Evolutionary conservation across 1,140 invertebrate species (phyloP).

Genomic region (Cephus cinctus): DNA sequence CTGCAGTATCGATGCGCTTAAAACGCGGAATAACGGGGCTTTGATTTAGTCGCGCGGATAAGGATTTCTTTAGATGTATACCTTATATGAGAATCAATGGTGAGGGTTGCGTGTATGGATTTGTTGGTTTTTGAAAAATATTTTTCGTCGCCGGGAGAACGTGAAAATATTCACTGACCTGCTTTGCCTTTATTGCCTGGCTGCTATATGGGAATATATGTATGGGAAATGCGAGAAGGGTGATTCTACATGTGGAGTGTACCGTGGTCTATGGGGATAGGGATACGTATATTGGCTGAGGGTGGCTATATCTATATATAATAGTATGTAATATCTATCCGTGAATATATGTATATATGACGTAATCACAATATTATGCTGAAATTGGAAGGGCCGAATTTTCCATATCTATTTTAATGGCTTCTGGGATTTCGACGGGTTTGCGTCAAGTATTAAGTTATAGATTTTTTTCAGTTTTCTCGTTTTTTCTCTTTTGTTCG

Average conservation of each 20-base stretch:
- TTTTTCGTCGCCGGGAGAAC: too few species aligned
- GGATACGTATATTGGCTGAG: slow-evolving; percentile 11
- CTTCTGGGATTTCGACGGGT: slow-evolving; percentile 46
- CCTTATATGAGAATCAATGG: too few species aligned
- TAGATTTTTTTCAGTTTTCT: neutral
- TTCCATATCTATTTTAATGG: slow-evolving; percentile 53
- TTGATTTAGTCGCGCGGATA: too few species aligned
- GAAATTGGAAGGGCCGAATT: slow-evolving; percentile 50
- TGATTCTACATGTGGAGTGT: slow-evolving; percentile 34
- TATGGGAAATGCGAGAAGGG: slow-evolving; percentile 31
- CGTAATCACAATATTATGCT: slow-evolving; percentile 55
- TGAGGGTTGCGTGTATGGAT: too few species aligned
- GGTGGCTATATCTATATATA: neutral
- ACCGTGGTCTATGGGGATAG: slow-evolving; percentile 29
- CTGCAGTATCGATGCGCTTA: too few species aligned
- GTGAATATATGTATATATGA: slow-evolving; percentile 29
- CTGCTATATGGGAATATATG: slow-evolving; percentile 52
- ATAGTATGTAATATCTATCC: slow-evolving; percentile 2
- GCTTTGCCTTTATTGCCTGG: too few species aligned
- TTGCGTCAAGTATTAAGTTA: slow-evolving; percentile 22
- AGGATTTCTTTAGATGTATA: too few species aligned
- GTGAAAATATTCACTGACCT: too few species aligned
- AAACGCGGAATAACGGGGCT: too few species aligned
- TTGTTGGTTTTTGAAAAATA: too few species aligned
- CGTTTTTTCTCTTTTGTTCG: neutral